Evolutionary conservation across 30 jellyfish, hydroid and myxozoan genomes (phyloP).

Genomic region (Nemopilema nomurai): DNA sequence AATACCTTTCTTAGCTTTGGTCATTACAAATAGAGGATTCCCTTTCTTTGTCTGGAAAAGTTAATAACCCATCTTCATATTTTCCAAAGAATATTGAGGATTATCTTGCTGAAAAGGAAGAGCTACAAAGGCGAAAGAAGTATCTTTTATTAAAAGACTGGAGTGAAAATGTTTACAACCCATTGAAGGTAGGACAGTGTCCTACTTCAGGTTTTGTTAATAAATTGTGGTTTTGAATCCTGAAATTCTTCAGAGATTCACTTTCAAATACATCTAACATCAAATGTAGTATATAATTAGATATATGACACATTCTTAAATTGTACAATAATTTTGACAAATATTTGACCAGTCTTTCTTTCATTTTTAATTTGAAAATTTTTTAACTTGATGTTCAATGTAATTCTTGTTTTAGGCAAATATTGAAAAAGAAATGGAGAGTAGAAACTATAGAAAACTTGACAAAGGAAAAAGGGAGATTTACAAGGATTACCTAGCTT

Average conservation of each 20-base stretch:
- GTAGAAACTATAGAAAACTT: constrained; percentile 38
- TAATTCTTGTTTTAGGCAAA: constrained; percentile 16
- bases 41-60: too few relatives aligned
- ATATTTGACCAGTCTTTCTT: too few relatives aligned
- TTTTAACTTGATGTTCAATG: neutral
- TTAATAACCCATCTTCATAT: neutral
- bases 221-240: too few relatives aligned
- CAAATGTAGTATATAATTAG: too few relatives aligned
- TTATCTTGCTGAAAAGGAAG: constrained; percentile 44
- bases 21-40: neutral
- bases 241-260: too few relatives aligned
- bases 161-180: constrained; percentile 74
- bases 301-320: too few relatives aligned
- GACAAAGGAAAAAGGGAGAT: constrained; percentile 64
- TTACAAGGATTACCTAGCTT: constrained; percentile 57
- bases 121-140: constrained; percentile 58
- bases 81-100: constrained; percentile 64
- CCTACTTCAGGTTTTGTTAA: neutral
- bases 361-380: neutral
- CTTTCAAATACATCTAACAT: too few relatives aligned
- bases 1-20: neutral
- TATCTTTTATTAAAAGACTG: constrained; percentile 58
- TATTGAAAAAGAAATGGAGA: constrained; percentile 66
- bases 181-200: constrained; percentile 74
- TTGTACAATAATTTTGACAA: too few relatives aligned